phyloP scores from a whole-genome alignment of 1,140 invertebrate genomes.

The Pteromalus puparum region DNA sequence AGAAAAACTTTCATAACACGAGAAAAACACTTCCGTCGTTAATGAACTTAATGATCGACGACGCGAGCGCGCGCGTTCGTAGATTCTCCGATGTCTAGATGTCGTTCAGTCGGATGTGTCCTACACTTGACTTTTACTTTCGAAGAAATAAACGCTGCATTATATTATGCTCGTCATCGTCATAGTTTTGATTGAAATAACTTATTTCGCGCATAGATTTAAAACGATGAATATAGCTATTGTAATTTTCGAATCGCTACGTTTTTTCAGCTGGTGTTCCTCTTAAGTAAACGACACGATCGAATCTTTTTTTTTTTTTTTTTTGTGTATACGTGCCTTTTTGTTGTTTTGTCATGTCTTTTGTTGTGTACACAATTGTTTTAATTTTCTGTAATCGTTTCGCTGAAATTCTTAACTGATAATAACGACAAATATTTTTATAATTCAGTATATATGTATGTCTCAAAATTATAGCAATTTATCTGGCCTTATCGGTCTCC shows the following conservation, averaged over 20 bases:
- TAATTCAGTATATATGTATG: not conserved
- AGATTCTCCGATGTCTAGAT: not conserved
- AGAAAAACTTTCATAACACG: not conserved
- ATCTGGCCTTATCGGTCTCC: no score
- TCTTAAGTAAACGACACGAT: no score
- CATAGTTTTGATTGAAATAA: no score
- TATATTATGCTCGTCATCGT: no score
- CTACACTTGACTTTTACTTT: not conserved
- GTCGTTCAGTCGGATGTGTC: not conserved
- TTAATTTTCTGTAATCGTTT: not conserved
- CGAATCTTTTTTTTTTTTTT: no score
- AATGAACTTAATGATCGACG: constrained; percentile 34
- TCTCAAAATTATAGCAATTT: no score
- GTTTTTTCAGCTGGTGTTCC: no score
- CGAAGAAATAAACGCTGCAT: no score
- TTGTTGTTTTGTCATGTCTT: not conserved
- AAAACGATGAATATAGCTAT: no score
- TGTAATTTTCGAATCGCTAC: no score
- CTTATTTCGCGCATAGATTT: no score
- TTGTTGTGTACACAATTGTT: not conserved
- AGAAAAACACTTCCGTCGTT: constrained; percentile 18
- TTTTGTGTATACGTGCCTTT: no score
- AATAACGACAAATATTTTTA: constrained; percentile 3
- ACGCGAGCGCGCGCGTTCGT: not conserved
- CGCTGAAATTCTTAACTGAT: not conserved